A percentile compares a stretch with the other conserved stretches of the same genome.
These are phyloP conservation scores for Raillietiella orientalis DNA, from an alignment of 2,888 invertebrate species.

Conservation along the genomic window DNA sequence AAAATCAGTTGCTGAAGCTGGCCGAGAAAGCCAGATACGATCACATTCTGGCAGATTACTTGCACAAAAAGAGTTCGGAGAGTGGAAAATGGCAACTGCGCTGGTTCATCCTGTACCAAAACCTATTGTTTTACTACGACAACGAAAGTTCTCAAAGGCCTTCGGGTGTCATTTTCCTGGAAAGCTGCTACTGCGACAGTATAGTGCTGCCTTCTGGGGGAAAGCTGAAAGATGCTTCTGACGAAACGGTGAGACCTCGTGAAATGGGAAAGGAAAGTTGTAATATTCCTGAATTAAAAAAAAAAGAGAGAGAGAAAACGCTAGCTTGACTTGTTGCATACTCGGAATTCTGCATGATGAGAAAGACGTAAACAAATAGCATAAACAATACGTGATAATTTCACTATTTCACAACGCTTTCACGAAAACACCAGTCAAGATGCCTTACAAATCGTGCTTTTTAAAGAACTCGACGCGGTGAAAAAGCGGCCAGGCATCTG, in stretches of 20 bases:
- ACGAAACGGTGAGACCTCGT: constrained; percentile 14
- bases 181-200: constrained; percentile 58
- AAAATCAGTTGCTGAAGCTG: constrained; percentile 45
- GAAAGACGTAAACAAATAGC: too few species aligned
- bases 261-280: constrained; percentile 4
- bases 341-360: too few species aligned
- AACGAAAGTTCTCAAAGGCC: constrained; percentile 41
- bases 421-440: too few species aligned
- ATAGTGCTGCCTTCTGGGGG: constrained; percentile 17
- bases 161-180: constrained; percentile 48
- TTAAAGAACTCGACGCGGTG: too few species aligned
- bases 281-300: constrained; percentile 1
- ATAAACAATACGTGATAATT: too few species aligned
- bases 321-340: too few species aligned
- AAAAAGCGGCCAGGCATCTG: too few species aligned
- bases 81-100: constrained; percentile 49
- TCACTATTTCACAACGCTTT: too few species aligned
- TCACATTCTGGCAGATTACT: constrained; percentile 42
- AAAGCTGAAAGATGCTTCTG: constrained; percentile 12
- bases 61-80: constrained; percentile 54
- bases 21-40: constrained; percentile 59
- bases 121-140: constrained; percentile 67
- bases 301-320: too few species aligned
- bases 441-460: too few species aligned
- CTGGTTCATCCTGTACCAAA: constrained; percentile 22